Evolutionary conservation across 2,113 vertebrate species (phyloP).

Genomic region (Rhea pennata): DNA sequence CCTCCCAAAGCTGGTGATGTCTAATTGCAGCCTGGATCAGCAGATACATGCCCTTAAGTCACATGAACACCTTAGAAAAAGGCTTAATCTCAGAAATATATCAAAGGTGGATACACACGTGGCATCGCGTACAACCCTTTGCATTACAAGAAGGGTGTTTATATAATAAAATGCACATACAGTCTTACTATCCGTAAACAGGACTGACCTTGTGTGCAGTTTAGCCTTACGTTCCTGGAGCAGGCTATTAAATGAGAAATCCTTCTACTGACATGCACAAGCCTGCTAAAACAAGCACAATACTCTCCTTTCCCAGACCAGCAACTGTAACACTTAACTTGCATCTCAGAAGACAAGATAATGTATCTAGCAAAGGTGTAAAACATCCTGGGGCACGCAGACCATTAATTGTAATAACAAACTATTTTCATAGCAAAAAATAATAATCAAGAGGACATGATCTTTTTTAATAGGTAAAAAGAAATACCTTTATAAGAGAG

Average conservation of each 20-base stretch:
- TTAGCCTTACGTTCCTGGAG: neutral
- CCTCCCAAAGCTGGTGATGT: neutral
- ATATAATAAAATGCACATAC: slow-evolving; percentile 7
- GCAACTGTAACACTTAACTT: neutral
- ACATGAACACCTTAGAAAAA: neutral
- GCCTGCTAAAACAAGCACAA: neutral
- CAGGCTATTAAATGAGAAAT: neutral
- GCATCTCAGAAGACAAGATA: neutral
- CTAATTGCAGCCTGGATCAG: neutral
- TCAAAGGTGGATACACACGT: neutral
- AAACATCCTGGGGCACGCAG: neutral
- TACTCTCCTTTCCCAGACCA: neutral
- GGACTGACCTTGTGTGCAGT: neutral
- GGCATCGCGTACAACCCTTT: neutral
- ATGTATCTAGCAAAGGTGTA: neutral
- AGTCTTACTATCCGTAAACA: neutral
- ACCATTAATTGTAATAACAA: neutral
- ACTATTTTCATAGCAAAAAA: neutral
- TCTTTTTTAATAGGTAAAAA: neutral
- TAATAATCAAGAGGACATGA: neutral
- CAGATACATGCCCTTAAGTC: neutral
- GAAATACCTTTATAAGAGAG: neutral
- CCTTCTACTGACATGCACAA: neutral
- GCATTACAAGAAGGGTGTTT: neutral
- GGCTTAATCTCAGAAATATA: neutral